Percentiles rank a stretch among this genome's conserved stretches.
These are phyloP conservation scores for Aurelia aurita DNA, from an alignment of 30 jellyfish, hydroid and myxozoan genomes.

Conservation along the genomic window DNA sequence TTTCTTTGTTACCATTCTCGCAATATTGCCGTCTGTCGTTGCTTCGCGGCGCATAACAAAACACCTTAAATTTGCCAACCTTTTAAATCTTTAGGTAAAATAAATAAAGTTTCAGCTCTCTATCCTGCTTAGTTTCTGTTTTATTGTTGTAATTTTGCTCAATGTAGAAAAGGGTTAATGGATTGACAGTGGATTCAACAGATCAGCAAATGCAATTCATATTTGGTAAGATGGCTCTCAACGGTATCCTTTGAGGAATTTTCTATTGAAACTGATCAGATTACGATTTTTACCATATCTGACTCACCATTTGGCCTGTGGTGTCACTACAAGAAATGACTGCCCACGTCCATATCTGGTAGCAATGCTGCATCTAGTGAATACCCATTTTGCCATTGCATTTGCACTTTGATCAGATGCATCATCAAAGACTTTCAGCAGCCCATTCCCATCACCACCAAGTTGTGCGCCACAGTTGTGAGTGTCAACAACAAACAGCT, in stretches of 20 bases:
- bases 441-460: slow-evolving; percentile 12
- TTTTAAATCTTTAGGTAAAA: no score
- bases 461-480: slow-evolving; percentile 7
- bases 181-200: not conserved
- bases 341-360: slow-evolving; percentile 5
- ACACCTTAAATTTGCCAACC: no score
- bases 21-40: no score
- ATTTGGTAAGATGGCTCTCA: not conserved
- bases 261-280: no score
- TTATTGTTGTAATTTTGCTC: no score
- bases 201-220: not conserved
- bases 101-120: no score
- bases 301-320: not conserved
- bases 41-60: no score
- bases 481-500: slow-evolving; percentile 16
- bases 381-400: slow-evolving; percentile 3
- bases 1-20: no score
- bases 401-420: slow-evolving; percentile 6
- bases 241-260: not conserved
- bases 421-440: slow-evolving; percentile 6
- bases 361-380: slow-evolving; percentile 9
- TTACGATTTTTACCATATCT: no score
- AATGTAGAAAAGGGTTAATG: no score
- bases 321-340: slow-evolving; percentile 12
- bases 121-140: no score